Evolutionary conservation across 1,140 invertebrate genomes (phyloP), one percentile per base, ranked within the genome.

Genomic region (Magallana angulata): DNA sequence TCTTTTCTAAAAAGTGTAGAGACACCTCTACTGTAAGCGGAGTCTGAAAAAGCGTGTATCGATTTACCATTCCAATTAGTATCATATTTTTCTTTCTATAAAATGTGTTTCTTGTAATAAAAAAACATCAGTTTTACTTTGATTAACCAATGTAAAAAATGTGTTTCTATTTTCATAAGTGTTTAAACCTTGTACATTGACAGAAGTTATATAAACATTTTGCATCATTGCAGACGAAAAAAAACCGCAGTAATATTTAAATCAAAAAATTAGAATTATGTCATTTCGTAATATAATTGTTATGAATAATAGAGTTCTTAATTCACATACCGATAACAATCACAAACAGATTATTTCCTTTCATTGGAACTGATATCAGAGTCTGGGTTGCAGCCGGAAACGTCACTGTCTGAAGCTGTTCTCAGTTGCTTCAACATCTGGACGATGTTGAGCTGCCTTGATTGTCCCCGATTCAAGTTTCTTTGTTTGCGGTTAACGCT

Each of bases 121-220:
- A 18, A 82, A 11, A 82, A 82, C 56, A 58, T 82, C 80, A 57
- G 14, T n/a, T 80, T 18, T 80, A 80, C 30, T 30, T 80, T 80
- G 24, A n/a, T 80, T 30, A 18, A 80, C 12, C 71, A 9, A 18
- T 11, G 12, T 24, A 56, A 18, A 30, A 80, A 80, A 24, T 24
- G 0, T 80, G 24, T 30, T 30, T 30, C 71, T 80, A 1, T 80
- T 80, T 80, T 80, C n/a, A 80, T 36, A 36, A 5, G 24, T 57
- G 14, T 82, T 48, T 18, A 82, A 56, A 56, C 80, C 80, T 9
- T 36, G 48, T 56, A 14, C 80, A 82, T 82, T 82, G 8, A 58
- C 8, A 14, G 80, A 82, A 57, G 30, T 80, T 80, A 80, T 16
- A 24, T 56, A 30, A n/a, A 80, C 14, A 36, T 80, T 30, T 11